Evolutionary conservation across 2,113 vertebrate genomes (phyloP), one percentile per base, ranked within the genome.

Genomic region (Lota lota): DNA sequence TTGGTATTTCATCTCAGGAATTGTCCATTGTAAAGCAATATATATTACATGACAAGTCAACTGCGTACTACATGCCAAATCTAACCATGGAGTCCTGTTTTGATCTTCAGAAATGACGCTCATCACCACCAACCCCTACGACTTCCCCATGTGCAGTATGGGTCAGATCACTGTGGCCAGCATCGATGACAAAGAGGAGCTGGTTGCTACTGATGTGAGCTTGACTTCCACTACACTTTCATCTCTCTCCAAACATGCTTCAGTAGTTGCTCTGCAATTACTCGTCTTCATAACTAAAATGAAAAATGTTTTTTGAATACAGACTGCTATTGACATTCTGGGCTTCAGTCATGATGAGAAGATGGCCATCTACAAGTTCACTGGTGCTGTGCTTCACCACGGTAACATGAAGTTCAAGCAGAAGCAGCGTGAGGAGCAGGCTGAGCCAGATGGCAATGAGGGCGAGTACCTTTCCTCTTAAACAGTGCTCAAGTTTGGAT

Each of bases 81-180:
- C 10, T 47, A 47, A 47, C 40, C 10, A 47, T 47, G 8, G 40
- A 47, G 40, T 47, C n/a, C 16, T 56, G 53, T 56, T 56, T 56
- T 6, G 5, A 64, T 56, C 15, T 47, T 19, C 69, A 91, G 89
- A 88, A 28, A 88, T 88, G 85, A 72, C 88, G 14, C 88, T 91
- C 16, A 83, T 90, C 47, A 66, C 83, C 20, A 90, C 84, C 59
- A 91, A 91, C 76, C 88, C 89, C 0, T 91, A 90, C 1, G 87
- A 91, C 73, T 91, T 87, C 72, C 83, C 84, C 21, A 74, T 87
- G 84, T 76, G 89, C 28, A 90, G 89, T 66, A 85, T 89, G 72
- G 89, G 89, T 0, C 87, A 91, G 83, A 90, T 90, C 68, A 66
- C 70, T 61, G 87, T 90, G 68, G 76, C 83, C 64, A 88, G 87